Conservation (phyloP, 2,797 vertebrate species). For the Molossus molossus region DNA sequence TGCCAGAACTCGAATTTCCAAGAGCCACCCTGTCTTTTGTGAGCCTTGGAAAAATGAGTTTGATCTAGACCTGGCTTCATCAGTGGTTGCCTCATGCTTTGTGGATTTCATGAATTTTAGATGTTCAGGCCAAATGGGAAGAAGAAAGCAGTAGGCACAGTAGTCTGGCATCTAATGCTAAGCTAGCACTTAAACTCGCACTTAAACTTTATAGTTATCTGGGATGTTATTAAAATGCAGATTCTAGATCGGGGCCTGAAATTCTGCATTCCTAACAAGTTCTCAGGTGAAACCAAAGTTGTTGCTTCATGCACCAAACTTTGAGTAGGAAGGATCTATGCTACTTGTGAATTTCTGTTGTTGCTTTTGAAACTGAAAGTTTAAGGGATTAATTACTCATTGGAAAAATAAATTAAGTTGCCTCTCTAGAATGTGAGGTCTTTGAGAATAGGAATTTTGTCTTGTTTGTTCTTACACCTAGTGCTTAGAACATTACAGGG, state of each 20-base stretch:
- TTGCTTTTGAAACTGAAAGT: slow-evolving; percentile 48
- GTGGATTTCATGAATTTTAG: not conserved
- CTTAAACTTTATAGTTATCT: not conserved
- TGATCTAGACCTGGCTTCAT: slow-evolving; percentile 10
- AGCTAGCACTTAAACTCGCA: not conserved
- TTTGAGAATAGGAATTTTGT: not conserved
- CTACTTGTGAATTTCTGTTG: not conserved
- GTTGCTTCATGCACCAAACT: not conserved
- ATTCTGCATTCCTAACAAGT: not conserved
- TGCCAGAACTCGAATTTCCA: slow-evolving; percentile 64
- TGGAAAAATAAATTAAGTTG: slow-evolving; percentile 10
- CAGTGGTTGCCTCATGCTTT: not conserved
- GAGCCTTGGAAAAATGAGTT: slow-evolving; percentile 34
- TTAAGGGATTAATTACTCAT: not conserved
- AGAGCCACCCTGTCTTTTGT: not conserved
- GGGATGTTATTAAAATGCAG: not conserved
- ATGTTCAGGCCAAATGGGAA: slow-evolving; percentile 30
- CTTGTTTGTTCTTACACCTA: not conserved
- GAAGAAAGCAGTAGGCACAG: not conserved
- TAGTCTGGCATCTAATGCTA: not conserved
- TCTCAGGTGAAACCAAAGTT: not conserved
- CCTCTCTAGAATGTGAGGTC: not conserved
- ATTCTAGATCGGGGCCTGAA: not conserved
- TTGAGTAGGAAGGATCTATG: not conserved
- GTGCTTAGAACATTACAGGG: not conserved